These are phyloP conservation scores for Datnioides undecimradiatus DNA, from an alignment of 2,113 vertebrate genomes.

Conservation along the genomic window DNA sequence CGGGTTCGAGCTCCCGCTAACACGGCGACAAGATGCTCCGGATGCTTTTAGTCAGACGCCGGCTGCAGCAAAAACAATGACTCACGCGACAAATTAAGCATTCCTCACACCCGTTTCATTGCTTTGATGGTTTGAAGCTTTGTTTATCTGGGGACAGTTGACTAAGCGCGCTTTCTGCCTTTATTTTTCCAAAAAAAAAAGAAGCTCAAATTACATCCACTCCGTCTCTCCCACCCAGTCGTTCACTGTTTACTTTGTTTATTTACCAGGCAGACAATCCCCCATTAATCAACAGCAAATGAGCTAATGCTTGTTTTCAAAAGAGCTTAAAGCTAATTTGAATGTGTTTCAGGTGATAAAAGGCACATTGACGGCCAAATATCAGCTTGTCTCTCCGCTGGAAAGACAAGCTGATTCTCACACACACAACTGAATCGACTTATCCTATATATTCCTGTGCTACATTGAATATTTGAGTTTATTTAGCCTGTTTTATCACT, in stretches of 20 bases:
- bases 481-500: too few relatives aligned
- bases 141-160: not conserved
- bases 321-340: slow-evolving; percentile 3
- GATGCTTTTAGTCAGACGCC: slow-evolving; percentile 18
- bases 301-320: slow-evolving; percentile 8
- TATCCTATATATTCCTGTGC: not conserved
- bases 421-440: not conserved
- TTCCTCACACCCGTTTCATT: slow-evolving; percentile 26
- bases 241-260: not conserved
- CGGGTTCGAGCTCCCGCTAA: slow-evolving; percentile 8
- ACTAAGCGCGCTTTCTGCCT: not conserved
- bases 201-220: not conserved
- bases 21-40: not conserved
- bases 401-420: not conserved
- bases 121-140: not conserved
- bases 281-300: slow-evolving; percentile 11
- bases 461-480: too few relatives aligned
- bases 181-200: not conserved
- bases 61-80: slow-evolving; percentile 17
- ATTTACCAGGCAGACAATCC: not conserved
- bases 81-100: slow-evolving; percentile 11
- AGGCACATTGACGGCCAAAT: too few relatives aligned
- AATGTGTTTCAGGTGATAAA: not conserved
- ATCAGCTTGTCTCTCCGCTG: too few relatives aligned
- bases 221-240: not conserved